Evolutionary conservation across 2,113 vertebrate species (phyloP), one percentile per base, ranked within the genome.

Genomic region (Brachirus orientalis): DNA sequence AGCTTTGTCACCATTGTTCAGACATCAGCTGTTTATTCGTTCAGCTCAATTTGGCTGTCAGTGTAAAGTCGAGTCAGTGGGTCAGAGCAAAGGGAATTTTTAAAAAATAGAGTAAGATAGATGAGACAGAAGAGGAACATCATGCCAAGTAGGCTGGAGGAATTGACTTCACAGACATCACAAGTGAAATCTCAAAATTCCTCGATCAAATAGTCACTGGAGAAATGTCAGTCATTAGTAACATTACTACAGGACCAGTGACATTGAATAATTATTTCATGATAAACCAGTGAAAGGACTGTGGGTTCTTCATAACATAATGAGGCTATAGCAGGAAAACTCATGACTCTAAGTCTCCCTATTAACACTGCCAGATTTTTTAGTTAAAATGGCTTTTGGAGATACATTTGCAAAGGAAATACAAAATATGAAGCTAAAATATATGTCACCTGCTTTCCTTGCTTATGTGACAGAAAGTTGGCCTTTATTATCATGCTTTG

Each of bases 1-100:
- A 77, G 52, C 70, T 69, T 83, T 85, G 81, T 87, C 83, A 80
- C 84, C 71, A 88, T 89, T 90, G 89, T 91, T 87, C 71, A 64
- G 19, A 56, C 77, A 68, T 84, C 86, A 90, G 88, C 76, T 91
- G 88, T 89, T 89, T 85, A 80, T 88, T 88, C 79, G 63, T 72
- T 88, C 68, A 89, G 56, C 76, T 77, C 59, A 40, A 22, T 65
- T 76, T 75, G 73, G 77, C 48, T 62, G 37, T 44, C 55, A n/a
- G 64, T 38, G 44, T 54, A 54, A 75, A 74, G 73, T 63, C 38
- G 0, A 70, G 80, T 86, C 79, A 85, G 69, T 86, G 75, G 80
- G 85, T 89, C 82, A 86, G 55, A 59, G 53, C 56, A 41, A 3
- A 7, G 38, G 41, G 16, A 44, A 63, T 40, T 56, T 3, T 69